Percentiles rank a stretch among this genome's conserved stretches.
Evolutionary conservation across 2,113 vertebrate genomes (phyloP).

Genomic region (Istiophorus platypterus): DNA sequence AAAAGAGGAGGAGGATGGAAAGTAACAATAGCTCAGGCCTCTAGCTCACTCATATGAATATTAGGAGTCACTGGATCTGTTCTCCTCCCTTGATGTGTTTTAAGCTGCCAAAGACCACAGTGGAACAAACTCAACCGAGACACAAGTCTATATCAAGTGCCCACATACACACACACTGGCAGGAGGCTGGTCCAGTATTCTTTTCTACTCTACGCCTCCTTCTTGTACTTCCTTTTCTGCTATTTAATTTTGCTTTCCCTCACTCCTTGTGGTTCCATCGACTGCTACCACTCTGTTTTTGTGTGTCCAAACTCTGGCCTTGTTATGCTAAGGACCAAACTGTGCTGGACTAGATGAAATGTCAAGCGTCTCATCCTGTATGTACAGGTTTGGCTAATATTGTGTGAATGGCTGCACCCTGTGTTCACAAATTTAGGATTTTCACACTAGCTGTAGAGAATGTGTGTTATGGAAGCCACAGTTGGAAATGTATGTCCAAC

Average conservation of each 20-base stretch:
- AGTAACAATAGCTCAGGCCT: constrained; percentile 79
- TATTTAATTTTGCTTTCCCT: not conserved
- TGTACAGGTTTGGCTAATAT: not conserved
- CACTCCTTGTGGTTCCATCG: not conserved
- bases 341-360: constrained; percentile 23
- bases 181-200: constrained; percentile 86
- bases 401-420: constrained; percentile 10
- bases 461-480: constrained; percentile 1
- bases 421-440: constrained; percentile 12
- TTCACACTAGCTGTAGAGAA: not conserved
- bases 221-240: constrained; percentile 15
- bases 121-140: constrained; percentile 59
- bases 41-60: constrained; percentile 69
- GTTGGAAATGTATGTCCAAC: constrained; percentile 3
- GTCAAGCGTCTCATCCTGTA: not conserved
- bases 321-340: constrained; percentile 15
- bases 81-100: constrained; percentile 89
- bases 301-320: constrained; percentile 2
- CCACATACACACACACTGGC: constrained; percentile 81
- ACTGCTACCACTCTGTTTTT: constrained; percentile 1
- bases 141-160: constrained; percentile 87
- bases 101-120: constrained; percentile 94
- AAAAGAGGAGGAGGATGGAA: constrained; percentile 46
- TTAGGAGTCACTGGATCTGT: constrained; percentile 93
- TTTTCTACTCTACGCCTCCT: constrained; percentile 45